Conservation (phyloP, 2,113 vertebrate species). For the Panthera uncia region DNA sequence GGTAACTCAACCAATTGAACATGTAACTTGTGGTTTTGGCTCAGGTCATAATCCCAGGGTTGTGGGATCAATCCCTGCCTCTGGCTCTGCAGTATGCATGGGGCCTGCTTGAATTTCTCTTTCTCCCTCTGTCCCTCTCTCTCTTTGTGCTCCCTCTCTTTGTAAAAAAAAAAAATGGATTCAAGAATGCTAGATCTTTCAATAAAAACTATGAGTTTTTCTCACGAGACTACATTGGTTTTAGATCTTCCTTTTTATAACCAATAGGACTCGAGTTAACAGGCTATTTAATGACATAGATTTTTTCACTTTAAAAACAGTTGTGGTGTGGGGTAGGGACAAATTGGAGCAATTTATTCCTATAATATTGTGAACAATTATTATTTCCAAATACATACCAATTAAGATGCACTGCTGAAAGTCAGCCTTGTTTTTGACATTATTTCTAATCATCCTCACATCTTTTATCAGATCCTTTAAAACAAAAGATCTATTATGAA, state of each 20-base stretch:
- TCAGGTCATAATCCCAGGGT: too few species aligned
- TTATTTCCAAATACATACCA: neutral
- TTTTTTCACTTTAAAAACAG: neutral
- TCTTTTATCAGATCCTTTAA: neutral
- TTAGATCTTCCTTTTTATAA: neutral
- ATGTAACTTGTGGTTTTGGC: too few species aligned
- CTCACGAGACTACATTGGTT: neutral
- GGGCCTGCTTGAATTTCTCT: too few species aligned
- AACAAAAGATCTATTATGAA: neutral
- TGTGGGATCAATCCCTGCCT: too few species aligned
- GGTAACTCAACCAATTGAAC: too few species aligned
- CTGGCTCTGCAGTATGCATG: too few species aligned
- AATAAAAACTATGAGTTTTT: neutral
- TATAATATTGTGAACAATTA: neutral
- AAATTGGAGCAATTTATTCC: neutral
- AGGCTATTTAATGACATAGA: neutral
- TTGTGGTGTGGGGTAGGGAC: too few species aligned
- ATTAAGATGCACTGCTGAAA: neutral
- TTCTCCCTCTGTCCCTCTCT: too few species aligned
- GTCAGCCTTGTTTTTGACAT: neutral
- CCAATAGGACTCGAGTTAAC: neutral
- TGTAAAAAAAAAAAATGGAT: neutral
- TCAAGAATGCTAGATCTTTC: neutral
- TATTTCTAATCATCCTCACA: neutral
- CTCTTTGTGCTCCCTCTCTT: too few species aligned